These are phyloP conservation scores for Gobio occitaniae DNA, from an alignment of 2,797 vertebrate species.

Conservation along the genomic window DNA sequence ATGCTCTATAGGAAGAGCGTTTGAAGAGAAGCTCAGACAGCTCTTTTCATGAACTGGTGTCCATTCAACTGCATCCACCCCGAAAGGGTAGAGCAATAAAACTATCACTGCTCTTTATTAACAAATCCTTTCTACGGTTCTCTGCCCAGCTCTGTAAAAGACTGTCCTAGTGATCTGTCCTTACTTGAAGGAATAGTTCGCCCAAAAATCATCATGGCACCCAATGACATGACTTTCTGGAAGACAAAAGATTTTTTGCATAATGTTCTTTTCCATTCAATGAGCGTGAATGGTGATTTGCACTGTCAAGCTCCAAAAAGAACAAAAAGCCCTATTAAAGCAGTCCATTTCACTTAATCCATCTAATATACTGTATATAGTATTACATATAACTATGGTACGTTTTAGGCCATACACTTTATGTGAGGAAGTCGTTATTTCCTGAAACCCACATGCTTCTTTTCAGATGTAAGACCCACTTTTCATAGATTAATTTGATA, in stretches of 20 bases:
- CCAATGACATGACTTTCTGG: background rate
- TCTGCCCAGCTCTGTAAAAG: background rate
- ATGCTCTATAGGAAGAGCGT: background rate
- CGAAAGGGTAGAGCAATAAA: conserved; percentile 30
- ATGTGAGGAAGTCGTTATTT: too few relatives aligned
- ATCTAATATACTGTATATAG: background rate
- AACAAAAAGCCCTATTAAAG: background rate
- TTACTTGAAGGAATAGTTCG: background rate
- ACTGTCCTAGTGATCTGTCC: background rate
- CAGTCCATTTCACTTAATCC: too few relatives aligned
- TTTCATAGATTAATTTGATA: too few relatives aligned
- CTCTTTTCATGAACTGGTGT: conserved; percentile 27
- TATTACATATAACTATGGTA: too few relatives aligned
- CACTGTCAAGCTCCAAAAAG: background rate
- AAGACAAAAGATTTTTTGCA: background rate
- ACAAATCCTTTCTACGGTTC: background rate
- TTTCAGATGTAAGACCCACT: too few relatives aligned
- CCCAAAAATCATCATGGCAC: conserved; percentile 1
- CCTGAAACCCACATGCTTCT: too few relatives aligned
- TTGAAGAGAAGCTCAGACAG: conserved; percentile 37
- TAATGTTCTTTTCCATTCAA: background rate
- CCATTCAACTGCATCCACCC: conserved; percentile 39
- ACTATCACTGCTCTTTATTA: conserved; percentile 41
- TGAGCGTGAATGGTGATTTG: background rate
- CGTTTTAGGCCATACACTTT: too few relatives aligned